Base-by-base conservation (phyloP, 1,140 invertebrate species). In the Druon quercuslanigerum region DNA sequence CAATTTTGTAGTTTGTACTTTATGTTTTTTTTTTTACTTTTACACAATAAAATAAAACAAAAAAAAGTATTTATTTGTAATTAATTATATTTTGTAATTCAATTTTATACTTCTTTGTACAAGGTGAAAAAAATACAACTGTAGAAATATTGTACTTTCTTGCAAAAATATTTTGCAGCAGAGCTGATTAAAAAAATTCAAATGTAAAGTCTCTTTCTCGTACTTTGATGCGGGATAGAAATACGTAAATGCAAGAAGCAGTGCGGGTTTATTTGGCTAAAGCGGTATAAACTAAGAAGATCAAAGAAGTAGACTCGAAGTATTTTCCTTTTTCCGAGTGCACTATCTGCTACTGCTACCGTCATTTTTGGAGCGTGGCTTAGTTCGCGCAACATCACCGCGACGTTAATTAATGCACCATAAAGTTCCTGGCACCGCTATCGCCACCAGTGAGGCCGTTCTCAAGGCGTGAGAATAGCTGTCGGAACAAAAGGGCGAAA, bases 331-430 rank as follows among this genome's bases (percentile, higher is more conserved):
- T 72, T 72, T 60, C 51, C 60, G 73, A 77, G 75, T 60, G 52
- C n/a, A 46, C 33, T 40, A 66, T 66, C 25, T 66, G 5, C 14
- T 16, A 66, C 25, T 66, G 5, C 14, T 16, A 66, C 60, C 33
- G 73, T 76, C 72, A 75, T 66, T 79, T 79, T 78, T 71, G 72
- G 56, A 33, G 72, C 75, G 66, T 66, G 70, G 57, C 51, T 9
- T 19, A 57, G 75, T 51, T 78, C 74, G 76, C 60, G 78, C 73
- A 79, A 83, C 60, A 77, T 82, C 77, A 77, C 78, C 76, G 70
- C 72, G 83, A 82, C 83, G 81, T 85, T 86, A 86, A 86, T 86
- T 86, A 86, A 86, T 86, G 80, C 83, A 77, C 74, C 77, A 50
- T 75, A 75, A 77, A 76, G 75, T 75, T 86, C 71, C 76, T 77